These are phyloP conservation scores for Oryzias curvinotus DNA, from an alignment of 2,113 vertebrate species.

Conservation along the genomic window DNA sequence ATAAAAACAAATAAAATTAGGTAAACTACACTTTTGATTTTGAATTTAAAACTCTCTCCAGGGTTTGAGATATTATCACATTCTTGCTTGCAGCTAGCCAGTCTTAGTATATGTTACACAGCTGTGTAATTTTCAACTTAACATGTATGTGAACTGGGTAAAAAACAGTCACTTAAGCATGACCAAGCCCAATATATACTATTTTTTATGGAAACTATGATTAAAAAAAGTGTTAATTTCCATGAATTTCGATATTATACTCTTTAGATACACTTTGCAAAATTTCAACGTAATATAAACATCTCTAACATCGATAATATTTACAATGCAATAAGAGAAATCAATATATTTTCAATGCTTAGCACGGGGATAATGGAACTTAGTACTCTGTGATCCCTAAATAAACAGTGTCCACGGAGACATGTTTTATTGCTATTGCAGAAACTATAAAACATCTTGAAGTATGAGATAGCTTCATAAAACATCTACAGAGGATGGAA, in stretches of 20 bases:
- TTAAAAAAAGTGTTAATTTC: constrained; percentile 38
- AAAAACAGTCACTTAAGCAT: constrained; percentile 72
- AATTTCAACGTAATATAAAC: constrained; percentile 76
- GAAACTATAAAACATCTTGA: constrained; percentile 72
- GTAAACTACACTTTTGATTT: constrained; percentile 55
- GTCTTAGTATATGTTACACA: constrained; percentile 53
- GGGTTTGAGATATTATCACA: constrained; percentile 65
- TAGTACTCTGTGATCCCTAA: constrained; percentile 56
- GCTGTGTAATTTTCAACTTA: constrained; percentile 43
- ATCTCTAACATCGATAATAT: constrained; percentile 78
- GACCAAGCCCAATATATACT: constrained; percentile 59
- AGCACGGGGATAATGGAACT: constrained; percentile 57
- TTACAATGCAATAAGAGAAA: constrained; percentile 75
- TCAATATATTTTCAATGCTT: constrained; percentile 55
- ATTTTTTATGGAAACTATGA: constrained; percentile 57
- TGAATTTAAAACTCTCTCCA: constrained; percentile 71
- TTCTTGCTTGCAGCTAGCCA: constrained; percentile 59
- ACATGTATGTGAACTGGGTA: constrained; percentile 57
- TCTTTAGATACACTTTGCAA: constrained; percentile 76
- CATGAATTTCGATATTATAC: constrained; percentile 61
- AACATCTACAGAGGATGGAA: constrained; percentile 65
- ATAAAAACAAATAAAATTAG: constrained; percentile 24
- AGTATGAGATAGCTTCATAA: constrained; percentile 61
- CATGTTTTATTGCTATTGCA: constrained; percentile 85
- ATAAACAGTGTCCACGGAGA: constrained; percentile 77